These are phyloP conservation scores for Arvicola amphibius DNA, from an alignment of 2,797 vertebrate genomes.

Conservation along the genomic window DNA sequence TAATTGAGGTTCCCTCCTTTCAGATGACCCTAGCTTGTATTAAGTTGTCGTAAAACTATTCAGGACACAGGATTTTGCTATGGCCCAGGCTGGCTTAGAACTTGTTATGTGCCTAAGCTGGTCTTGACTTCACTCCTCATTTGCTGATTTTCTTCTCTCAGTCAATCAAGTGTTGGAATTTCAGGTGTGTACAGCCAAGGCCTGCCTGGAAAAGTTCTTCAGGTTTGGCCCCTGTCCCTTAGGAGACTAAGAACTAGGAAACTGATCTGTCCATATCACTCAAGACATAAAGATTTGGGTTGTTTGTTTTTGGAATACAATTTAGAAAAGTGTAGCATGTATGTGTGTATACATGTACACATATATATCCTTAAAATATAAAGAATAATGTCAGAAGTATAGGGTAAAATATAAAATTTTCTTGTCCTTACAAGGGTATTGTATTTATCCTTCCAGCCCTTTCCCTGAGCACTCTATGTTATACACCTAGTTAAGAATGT, in stretches of 20 bases:
- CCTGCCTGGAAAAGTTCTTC: not conserved
- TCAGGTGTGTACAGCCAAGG: not conserved
- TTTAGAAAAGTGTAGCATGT: not conserved
- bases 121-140: not conserved
- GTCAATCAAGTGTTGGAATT: not conserved
- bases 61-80: not conserved
- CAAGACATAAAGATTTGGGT: not conserved
- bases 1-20: not conserved
- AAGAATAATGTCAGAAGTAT: not conserved
- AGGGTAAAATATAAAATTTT: not conserved
- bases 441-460: not conserved
- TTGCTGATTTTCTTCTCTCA: not conserved
- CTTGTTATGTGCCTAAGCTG: not conserved
- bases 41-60: not conserved
- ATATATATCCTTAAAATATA: not conserved
- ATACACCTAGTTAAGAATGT: not conserved
- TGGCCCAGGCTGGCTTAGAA: not conserved
- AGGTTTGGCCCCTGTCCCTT: not conserved
- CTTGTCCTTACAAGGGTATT: not conserved
- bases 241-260: not conserved
- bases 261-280: not conserved
- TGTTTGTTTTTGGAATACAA: conserved; percentile 4
- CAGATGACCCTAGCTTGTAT: not conserved
- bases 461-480: not conserved
- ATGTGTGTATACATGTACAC: not conserved